Percentiles rank a stretch among this genome's conserved stretches.
These are phyloP conservation scores for Tenthredo amoena DNA, from an alignment of 2,888 invertebrate genomes.

Conservation along the genomic window DNA sequence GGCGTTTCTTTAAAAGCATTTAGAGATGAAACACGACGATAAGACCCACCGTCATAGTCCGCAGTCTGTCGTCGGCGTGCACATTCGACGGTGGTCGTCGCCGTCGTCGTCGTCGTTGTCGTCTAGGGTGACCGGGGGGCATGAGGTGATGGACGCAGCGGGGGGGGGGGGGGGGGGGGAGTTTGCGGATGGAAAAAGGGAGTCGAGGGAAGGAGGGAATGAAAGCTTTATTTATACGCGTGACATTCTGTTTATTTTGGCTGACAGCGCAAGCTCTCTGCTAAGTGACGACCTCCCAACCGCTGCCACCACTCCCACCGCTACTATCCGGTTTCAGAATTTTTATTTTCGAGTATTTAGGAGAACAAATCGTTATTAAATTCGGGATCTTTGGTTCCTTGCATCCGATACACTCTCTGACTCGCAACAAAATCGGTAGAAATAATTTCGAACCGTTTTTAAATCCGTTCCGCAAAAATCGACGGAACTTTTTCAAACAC, in stretches of 20 bases:
- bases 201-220: constrained; percentile 58
- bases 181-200: constrained; percentile 50
- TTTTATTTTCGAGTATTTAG: constrained; percentile 38
- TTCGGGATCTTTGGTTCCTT: not conserved
- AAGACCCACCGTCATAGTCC: constrained; percentile 52
- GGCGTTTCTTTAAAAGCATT: constrained; percentile 56
- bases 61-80: constrained; percentile 28
- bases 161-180: constrained; percentile 31
- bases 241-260: constrained; percentile 76
- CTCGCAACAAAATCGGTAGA: not conserved
- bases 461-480: too few relatives aligned
- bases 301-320: constrained; percentile 54
- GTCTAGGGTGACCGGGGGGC: constrained; percentile 41
- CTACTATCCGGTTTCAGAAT: constrained; percentile 51
- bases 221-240: constrained; percentile 75
- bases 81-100: constrained; percentile 28
- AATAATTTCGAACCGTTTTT: not conserved
- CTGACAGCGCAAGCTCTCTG: constrained; percentile 67
- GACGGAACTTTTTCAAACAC: not conserved
- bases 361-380: constrained; percentile 17
- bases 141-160: constrained; percentile 26
- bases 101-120: not conserved
- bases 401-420: not conserved
- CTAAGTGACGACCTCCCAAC: constrained; percentile 64
- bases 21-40: constrained; percentile 60